phyloP scores from a whole-genome alignment of 2,797 vertebrate genomes.

The Sebastes alutus region DNA sequence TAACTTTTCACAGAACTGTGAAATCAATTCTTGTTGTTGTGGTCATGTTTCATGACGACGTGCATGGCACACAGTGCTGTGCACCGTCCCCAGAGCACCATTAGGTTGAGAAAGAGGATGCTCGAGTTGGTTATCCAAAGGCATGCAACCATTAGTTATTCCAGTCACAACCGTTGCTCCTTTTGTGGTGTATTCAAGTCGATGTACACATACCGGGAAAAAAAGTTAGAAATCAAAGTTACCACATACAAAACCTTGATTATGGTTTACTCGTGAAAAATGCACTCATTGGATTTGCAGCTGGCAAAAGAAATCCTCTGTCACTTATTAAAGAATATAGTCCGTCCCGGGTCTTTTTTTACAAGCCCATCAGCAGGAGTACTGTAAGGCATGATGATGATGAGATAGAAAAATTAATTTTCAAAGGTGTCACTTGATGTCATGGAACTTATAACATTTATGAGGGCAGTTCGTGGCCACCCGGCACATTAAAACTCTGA shows the following conservation, averaged over 20 bases:
- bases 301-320: background rate
- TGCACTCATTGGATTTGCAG: background rate
- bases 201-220: background rate
- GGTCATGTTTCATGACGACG: background rate
- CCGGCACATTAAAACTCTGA: constrained; percentile 31
- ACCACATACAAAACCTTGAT: background rate
- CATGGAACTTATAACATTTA: constrained; percentile 19
- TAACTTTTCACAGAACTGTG: background rate
- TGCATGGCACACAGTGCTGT: background rate
- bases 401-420: constrained; percentile 20
- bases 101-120: background rate
- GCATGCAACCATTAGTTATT: background rate
- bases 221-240: background rate
- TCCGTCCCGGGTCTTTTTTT: background rate
- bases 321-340: background rate
- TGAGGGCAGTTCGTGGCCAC: constrained; percentile 30
- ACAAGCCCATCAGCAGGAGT: background rate
- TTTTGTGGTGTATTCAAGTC: background rate
- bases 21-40: background rate
- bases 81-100: background rate
- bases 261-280: background rate
- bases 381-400: background rate
- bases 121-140: background rate
- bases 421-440: constrained; percentile 23
- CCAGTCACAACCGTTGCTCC: background rate